Conservation (phyloP, 2,888 invertebrate genomes). For the Orthosia cruda region DNA sequence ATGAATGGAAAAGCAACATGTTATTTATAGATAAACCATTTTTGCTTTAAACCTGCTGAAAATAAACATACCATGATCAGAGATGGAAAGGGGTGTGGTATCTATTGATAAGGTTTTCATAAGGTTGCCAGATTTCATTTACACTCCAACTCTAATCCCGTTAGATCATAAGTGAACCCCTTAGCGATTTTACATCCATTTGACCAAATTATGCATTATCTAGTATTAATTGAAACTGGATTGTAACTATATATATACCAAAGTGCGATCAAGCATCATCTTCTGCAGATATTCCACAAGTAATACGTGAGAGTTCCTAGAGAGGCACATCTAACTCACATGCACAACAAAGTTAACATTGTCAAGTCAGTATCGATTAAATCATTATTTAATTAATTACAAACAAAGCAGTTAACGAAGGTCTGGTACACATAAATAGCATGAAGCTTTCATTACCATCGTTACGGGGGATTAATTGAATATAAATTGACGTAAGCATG, state of each 20-base stretch:
- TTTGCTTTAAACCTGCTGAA: not conserved
- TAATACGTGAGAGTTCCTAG: too few species aligned
- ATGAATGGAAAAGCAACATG: not conserved
- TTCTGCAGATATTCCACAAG: too few species aligned
- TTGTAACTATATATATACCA: too few species aligned
- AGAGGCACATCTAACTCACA: not conserved
- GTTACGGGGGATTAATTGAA: constrained; percentile 73
- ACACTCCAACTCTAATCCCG: too few species aligned
- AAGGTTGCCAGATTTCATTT: too few species aligned
- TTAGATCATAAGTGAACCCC: too few species aligned
- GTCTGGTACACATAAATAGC: constrained; percentile 56
- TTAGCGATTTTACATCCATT: too few species aligned
- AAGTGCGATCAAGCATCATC: too few species aligned
- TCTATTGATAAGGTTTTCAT: too few species aligned
- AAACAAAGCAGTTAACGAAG: constrained; percentile 62
- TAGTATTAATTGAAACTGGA: too few species aligned
- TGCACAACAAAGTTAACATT: constrained; percentile 8
- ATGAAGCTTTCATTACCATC: constrained; percentile 50
- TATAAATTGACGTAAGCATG: constrained; percentile 75
- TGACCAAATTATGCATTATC: too few species aligned
- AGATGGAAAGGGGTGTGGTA: not conserved
- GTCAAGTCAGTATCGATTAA: constrained; percentile 17
- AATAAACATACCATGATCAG: not conserved
- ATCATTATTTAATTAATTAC: constrained; percentile 45
- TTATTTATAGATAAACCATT: not conserved